phyloP scores from a whole-genome alignment of 1,140 invertebrate genomes.

The Zophobas atratus region DNA sequence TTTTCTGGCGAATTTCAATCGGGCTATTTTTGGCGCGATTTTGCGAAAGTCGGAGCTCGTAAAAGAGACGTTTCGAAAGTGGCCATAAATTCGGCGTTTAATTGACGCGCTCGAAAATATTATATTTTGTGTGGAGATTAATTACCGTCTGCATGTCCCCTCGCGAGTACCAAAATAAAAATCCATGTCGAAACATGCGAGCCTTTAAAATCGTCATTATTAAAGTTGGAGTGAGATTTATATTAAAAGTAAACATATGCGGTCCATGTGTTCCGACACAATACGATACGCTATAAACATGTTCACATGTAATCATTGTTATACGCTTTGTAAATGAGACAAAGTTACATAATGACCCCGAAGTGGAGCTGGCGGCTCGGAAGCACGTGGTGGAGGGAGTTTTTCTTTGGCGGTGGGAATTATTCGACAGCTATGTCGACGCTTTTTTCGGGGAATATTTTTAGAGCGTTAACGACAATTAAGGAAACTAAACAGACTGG shows the following conservation, averaged over 20 bases:
- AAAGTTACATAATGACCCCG: constrained; percentile 1
- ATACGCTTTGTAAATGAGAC: constrained; percentile 10
- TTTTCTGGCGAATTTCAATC: not conserved
- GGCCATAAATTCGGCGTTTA: constrained; percentile 35
- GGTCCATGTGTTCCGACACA: constrained; percentile 29
- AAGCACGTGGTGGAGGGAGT: not conserved
- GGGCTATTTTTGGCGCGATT: no score
- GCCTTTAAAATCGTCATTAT: constrained; percentile 40
- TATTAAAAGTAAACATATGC: constrained; percentile 34
- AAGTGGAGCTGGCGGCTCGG: not conserved
- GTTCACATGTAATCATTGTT: constrained; percentile 24
- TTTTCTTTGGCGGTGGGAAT: no score
- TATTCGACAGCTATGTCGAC: no score
- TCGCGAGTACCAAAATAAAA: constrained; percentile 24
- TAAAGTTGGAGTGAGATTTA: constrained; percentile 28
- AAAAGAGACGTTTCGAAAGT: constrained; percentile 20
- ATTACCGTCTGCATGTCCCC: constrained; percentile 20
- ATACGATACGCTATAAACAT: constrained; percentile 34
- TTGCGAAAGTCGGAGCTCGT: not conserved
- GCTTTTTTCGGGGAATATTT: no score
- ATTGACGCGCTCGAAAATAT: constrained; percentile 30
- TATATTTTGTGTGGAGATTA: constrained; percentile 27
- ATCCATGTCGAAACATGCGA: constrained; percentile 38
- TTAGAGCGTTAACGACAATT: no score
- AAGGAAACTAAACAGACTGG: no score